A percentile compares a stretch with the other conserved stretches of the same genome.
Conservation (phyloP, 2,797 vertebrate genomes). For the Melanotaenia maccullochi region DNA sequence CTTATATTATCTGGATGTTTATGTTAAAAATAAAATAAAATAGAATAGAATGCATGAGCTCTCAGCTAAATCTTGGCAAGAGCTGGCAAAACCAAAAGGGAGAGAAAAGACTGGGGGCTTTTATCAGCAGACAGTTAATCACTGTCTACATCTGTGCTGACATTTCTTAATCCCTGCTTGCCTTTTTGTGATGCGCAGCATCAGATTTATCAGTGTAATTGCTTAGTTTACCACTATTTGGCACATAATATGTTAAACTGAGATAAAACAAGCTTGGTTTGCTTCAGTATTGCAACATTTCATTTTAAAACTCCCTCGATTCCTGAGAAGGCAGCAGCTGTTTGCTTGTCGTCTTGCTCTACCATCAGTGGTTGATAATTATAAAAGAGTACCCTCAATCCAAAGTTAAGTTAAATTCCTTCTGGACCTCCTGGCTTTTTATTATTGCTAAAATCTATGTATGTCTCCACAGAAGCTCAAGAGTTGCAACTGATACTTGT, state of each 20-base stretch:
- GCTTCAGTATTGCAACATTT: neutral
- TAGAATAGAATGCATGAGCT: neutral
- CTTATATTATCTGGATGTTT: slow-evolving; percentile 1
- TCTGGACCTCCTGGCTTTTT: neutral
- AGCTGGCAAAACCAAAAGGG: neutral
- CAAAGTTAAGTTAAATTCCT: slow-evolving; percentile 16
- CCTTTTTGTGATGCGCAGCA: neutral
- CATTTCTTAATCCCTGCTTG: neutral
- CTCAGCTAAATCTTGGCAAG: neutral
- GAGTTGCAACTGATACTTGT: slow-evolving; percentile 8
- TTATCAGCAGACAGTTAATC: neutral
- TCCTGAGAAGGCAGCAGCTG: neutral
- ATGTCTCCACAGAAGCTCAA: neutral
- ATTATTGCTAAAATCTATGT: neutral
- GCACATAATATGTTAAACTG: neutral
- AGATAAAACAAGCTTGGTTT: neutral
- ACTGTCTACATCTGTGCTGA: neutral
- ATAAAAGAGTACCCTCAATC: neutral
- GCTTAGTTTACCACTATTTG: neutral
- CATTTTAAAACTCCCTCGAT: slow-evolving; percentile 12
- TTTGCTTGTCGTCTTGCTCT: slow-evolving; percentile 10
- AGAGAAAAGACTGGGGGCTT: neutral
- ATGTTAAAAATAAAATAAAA: neutral
- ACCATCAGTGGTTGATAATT: neutral
- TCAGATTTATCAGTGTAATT: neutral